Evolutionary conservation across 2,888 invertebrate species (phyloP).

Genomic region (Ctena decussata): DNA sequence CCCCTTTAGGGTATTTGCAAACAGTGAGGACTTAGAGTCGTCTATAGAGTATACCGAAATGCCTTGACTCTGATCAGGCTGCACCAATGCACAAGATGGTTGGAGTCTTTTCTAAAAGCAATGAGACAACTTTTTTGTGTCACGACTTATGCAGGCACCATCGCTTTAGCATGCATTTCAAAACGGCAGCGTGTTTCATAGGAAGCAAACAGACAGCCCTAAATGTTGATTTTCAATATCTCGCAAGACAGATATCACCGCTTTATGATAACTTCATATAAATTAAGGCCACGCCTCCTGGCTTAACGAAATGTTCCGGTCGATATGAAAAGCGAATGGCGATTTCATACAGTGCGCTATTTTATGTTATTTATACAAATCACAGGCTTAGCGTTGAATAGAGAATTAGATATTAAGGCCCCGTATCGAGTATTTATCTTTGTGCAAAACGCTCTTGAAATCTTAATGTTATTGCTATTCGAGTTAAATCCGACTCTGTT

Average conservation of each 20-base stretch:
- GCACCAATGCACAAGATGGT: too few species aligned
- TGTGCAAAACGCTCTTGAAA: background rate
- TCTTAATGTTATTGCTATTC: background rate
- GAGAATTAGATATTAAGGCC: slow-evolving; percentile 14
- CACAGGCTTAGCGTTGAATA: slow-evolving; percentile 8
- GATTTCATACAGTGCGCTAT: slow-evolving; percentile 3
- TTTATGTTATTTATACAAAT: slow-evolving; percentile 15
- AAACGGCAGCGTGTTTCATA: too few species aligned
- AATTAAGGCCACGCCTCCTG: background rate
- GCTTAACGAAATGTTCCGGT: background rate
- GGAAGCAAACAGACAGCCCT: background rate
- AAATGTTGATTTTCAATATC: slow-evolving; percentile 1
- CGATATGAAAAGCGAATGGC: slow-evolving; percentile 13
- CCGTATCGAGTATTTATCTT: slow-evolving; percentile 12
- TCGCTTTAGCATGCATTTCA: too few species aligned
- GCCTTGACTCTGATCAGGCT: too few species aligned
- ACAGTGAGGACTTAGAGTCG: too few species aligned
- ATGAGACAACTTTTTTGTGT: too few species aligned
- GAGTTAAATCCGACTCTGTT: background rate
- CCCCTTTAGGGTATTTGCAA: too few species aligned
- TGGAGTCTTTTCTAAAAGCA: too few species aligned
- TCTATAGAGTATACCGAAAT: too few species aligned
- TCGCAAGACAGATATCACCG: background rate
- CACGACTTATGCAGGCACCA: too few species aligned
- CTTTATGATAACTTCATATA: slow-evolving; percentile 4